Percentiles rank a stretch among this genome's conserved stretches.
Conservation (phyloP, 2,888 invertebrate species). For the Amphipyra berbera region DNA sequence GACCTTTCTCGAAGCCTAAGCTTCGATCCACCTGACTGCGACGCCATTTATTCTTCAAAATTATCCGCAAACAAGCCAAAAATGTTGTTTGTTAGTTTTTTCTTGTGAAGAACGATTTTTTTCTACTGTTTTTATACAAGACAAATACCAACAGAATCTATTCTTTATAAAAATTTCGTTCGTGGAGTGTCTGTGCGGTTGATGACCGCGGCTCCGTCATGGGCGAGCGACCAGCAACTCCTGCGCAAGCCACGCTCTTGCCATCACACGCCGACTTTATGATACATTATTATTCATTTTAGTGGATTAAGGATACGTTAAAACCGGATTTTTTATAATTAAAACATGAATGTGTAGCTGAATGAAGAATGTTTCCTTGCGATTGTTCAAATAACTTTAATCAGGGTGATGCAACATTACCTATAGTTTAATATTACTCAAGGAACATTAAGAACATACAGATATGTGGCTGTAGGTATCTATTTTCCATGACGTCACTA, state of each 20-base stretch:
- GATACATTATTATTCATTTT: constrained; percentile 61
- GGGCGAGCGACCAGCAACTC: constrained; percentile 64
- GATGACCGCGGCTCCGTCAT: constrained; percentile 71
- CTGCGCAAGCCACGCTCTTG: constrained; percentile 58
- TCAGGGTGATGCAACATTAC: constrained; percentile 19
- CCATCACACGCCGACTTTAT: constrained; percentile 59
- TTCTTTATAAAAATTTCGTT: constrained; percentile 67
- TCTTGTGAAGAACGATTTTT: constrained; percentile 41
- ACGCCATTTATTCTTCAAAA: constrained; percentile 22
- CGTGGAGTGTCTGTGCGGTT: constrained; percentile 66
- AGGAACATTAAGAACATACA: constrained; percentile 1
- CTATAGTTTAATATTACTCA: constrained; percentile 8
- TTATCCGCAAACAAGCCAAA: constrained; percentile 24
- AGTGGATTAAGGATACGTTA: constrained; percentile 60
- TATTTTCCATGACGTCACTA: neutral
- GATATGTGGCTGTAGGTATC: constrained; percentile 1
- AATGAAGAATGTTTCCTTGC: constrained; percentile 49
- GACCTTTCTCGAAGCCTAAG: constrained; percentile 2
- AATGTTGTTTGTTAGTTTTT: constrained; percentile 42
- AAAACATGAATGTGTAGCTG: constrained; percentile 46
- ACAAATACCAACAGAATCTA: constrained; percentile 58
- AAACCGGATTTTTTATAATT: constrained; percentile 58
- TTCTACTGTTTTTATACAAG: constrained; percentile 57
- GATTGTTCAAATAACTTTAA: constrained; percentile 44
- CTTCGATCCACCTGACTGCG: constrained; percentile 9